Percentiles rank a stretch among this genome's conserved stretches.
These are phyloP conservation scores for Erebia ligea DNA, from an alignment of 2,888 invertebrate species.

Conservation along the genomic window DNA sequence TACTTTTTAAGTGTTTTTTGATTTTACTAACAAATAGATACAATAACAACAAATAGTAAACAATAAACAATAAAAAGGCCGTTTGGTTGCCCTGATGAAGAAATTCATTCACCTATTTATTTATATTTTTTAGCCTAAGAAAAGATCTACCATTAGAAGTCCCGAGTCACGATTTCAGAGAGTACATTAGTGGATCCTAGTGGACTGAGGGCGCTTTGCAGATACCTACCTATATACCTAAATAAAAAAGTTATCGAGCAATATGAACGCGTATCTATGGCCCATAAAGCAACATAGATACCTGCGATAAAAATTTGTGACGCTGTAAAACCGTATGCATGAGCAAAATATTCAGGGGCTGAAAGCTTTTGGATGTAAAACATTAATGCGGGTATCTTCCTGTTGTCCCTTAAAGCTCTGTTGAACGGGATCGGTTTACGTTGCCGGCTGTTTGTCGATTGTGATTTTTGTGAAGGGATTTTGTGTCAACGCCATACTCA, in stretches of 20 bases:
- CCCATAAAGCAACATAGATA: constrained; percentile 23
- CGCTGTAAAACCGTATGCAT: constrained; percentile 51
- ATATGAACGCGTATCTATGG: constrained; percentile 8
- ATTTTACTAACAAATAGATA: no score
- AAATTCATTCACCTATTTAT: no score
- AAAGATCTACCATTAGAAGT: no score
- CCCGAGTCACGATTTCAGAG: no score
- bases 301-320: constrained; percentile 46
- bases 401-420: constrained; percentile 56
- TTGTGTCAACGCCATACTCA: neutral
- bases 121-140: no score
- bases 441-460: constrained; percentile 48
- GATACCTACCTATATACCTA: no score
- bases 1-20: no score
- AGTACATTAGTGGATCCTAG: no score
- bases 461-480: neutral
- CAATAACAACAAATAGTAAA: no score
- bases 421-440: constrained; percentile 51
- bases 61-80: no score
- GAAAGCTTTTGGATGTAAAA: constrained; percentile 76
- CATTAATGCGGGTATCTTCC: constrained; percentile 63
- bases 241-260: constrained; percentile 1
- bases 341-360: constrained; percentile 65
- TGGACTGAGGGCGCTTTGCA: no score
- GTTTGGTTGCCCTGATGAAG: no score